These are phyloP conservation scores for Drosophila pseudoobscura DNA, from an alignment of 1,140 invertebrate species.

Conservation along the genomic window DNA sequence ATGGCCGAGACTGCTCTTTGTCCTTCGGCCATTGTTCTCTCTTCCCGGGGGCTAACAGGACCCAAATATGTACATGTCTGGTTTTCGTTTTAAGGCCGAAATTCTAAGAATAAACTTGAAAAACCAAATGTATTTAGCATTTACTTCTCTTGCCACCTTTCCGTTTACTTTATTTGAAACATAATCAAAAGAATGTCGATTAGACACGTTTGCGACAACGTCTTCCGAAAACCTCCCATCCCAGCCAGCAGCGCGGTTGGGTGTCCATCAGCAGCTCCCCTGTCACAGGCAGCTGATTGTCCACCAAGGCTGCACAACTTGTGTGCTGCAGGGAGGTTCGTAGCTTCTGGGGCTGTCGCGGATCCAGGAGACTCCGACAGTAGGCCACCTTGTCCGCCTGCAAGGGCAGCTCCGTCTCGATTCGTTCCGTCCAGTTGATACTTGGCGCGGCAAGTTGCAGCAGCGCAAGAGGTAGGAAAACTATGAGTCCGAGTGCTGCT, in stretches of 20 bases:
- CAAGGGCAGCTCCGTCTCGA: too few relatives aligned
- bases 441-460: too few relatives aligned
- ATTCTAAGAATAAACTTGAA: slow-evolving; percentile 7
- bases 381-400: slow-evolving; percentile 26
- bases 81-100: slow-evolving; percentile 46
- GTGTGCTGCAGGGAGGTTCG: background rate
- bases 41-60: slow-evolving; percentile 27
- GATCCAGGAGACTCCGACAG: slow-evolving; percentile 41
- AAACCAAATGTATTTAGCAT: slow-evolving; percentile 6
- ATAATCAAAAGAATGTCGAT: background rate
- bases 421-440: too few relatives aligned
- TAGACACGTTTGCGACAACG: slow-evolving; percentile 49
- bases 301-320: slow-evolving; percentile 33
- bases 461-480: too few relatives aligned
- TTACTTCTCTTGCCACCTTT: slow-evolving; percentile 1
- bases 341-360: slow-evolving; percentile 1
- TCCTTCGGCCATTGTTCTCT: slow-evolving; percentile 37
- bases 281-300: slow-evolving; percentile 33
- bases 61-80: background rate
- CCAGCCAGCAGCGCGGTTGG: slow-evolving; percentile 33
- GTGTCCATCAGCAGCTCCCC: slow-evolving; percentile 52
- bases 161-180: background rate
- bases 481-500: too few relatives aligned
- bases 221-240: slow-evolving; percentile 37
- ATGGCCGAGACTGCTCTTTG: slow-evolving; percentile 49